Percentiles rank a stretch among this genome's conserved stretches.
Conservation (phyloP, 2,888 invertebrate species). For the Limnephilus lunatus region DNA sequence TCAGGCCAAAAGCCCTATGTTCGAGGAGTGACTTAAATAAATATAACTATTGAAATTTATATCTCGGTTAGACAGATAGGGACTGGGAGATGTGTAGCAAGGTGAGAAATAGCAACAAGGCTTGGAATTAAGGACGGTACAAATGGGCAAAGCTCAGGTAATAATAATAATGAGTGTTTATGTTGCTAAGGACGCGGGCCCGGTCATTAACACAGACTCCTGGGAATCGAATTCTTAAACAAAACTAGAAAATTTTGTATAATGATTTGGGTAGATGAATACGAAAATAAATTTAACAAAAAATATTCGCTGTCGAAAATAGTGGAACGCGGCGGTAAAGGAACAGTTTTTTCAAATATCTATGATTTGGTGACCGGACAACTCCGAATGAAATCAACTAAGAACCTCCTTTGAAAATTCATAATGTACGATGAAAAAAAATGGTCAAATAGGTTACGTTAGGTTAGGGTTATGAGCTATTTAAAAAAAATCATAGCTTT, state of each 20-base stretch:
- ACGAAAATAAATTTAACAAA: too few relatives aligned
- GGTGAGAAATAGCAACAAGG: background rate
- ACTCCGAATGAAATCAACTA: too few relatives aligned
- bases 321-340: too few relatives aligned
- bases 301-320: too few relatives aligned
- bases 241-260: background rate
- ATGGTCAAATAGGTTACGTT: too few relatives aligned
- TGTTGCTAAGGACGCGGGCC: background rate
- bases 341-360: too few relatives aligned
- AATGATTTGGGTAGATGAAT: too few relatives aligned
- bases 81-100: background rate
- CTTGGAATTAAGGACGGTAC: background rate
- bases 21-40: background rate
- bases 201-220: background rate
- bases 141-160: background rate
- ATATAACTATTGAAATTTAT: background rate
- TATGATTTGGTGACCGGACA: too few relatives aligned
- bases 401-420: too few relatives aligned
- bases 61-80: background rate
- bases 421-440: too few relatives aligned
- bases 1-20: background rate
- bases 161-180: background rate
- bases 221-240: background rate
- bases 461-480: too few relatives aligned
- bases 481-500: too few relatives aligned